These are phyloP conservation scores for Apantesis nais DNA, from an alignment of 2,888 invertebrate genomes.

Conservation along the genomic window DNA sequence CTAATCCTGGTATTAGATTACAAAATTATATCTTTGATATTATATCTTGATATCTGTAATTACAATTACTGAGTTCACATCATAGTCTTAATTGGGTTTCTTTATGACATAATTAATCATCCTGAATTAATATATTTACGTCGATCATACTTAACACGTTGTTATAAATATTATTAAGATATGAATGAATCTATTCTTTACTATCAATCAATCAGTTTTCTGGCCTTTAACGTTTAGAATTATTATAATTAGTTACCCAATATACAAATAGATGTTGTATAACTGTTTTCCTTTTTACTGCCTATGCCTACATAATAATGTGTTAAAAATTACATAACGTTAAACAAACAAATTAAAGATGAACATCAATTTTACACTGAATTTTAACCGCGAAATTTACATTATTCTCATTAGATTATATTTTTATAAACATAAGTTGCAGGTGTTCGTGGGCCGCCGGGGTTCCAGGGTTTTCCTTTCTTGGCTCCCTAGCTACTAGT, in stretches of 20 bases:
- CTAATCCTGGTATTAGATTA: too few species aligned
- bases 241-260: constrained; percentile 9
- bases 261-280: constrained; percentile 8
- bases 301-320: not conserved
- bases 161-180: constrained; percentile 20
- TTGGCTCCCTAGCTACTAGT: too few species aligned
- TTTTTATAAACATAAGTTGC: not conserved
- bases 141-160: constrained; percentile 12
- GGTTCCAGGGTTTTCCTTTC: too few species aligned
- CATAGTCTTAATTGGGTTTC: not conserved
- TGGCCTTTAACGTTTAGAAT: not conserved
- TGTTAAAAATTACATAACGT: constrained; percentile 8
- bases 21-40: too few species aligned
- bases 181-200: constrained; percentile 21
- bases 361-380: not conserved
- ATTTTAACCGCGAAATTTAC: not conserved
- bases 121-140: constrained; percentile 19
- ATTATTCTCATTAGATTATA: not conserved
- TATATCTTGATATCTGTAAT: too few species aligned
- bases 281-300: constrained; percentile 9
- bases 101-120: constrained; percentile 15
- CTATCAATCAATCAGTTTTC: constrained; percentile 26
- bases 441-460: too few species aligned
- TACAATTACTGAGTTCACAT: not conserved
- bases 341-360: not conserved